Evolutionary conservation across 2,113 vertebrate species (phyloP), one percentile per base, ranked within the genome.

Genomic region (Pomatorhinus ruficollis): DNA sequence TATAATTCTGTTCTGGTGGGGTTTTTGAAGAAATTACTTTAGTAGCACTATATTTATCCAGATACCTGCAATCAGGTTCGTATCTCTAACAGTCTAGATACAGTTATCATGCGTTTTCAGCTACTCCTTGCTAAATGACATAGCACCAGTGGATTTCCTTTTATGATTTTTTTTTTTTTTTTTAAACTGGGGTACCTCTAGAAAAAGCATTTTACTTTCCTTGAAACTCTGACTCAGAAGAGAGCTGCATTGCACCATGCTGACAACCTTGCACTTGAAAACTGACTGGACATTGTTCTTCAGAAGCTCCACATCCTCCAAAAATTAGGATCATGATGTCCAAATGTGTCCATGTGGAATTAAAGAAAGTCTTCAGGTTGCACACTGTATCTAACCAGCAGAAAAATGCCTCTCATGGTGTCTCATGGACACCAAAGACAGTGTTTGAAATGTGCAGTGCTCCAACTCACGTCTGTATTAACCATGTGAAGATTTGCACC

Each of bases 381-480:
- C 8, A 53, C 7, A 7, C 3, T 49, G 21, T 1, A 0, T 15
- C 8, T 65, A 76, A 91, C 20, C 19, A 92, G 61, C 15, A 39
- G 31, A 52, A n/a, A 35, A 31, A 54, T 22, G 35, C 18, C 18
- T 49, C 24, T 87, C 8, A 54, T 39, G 39, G 39, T 39, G 33
- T 74, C 45, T 90, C 24, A 37, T 59, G 71, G 52, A 83, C 69
- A 72, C 31, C 31, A 70, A 65, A 63, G 19, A 27, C 15, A 70
- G 25, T 4, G 10, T 57, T 90, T 79, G 45, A 74, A 45, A 77
- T 3, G 1, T 4, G 1, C 0, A 0, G 23, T 77, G 28, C 27
- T 61, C 50, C 28, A 21, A 7, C 14, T 49, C 30, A 54, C 8
- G 22, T 30, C 52, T 78, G 0, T 56, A 28, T 60, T 44, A 64